Percentiles rank a stretch among this genome's conserved stretches.
Evolutionary conservation across 2,888 invertebrate species (phyloP).

Genomic region (Horisme vitalbata): DNA sequence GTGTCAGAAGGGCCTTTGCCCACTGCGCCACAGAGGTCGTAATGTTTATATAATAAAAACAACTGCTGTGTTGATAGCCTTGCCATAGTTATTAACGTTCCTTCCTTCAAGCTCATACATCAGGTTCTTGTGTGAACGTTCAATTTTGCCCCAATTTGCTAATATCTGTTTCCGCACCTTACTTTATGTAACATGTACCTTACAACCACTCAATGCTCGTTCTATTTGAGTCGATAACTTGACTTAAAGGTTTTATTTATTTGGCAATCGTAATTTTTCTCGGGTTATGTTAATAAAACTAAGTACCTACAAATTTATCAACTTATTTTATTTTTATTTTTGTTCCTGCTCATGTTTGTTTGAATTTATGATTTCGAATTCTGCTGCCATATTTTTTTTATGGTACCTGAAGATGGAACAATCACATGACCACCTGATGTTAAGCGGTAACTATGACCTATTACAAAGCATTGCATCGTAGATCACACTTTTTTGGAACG

Average conservation of each 20-base stretch:
- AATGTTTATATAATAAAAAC: not conserved
- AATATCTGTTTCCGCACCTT: conserved; percentile 56
- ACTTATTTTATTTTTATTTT: too few species aligned
- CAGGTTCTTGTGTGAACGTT: conserved; percentile 44
- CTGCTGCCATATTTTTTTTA: too few species aligned
- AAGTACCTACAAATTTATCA: too few species aligned
- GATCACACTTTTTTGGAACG: too few species aligned
- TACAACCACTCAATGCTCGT: conserved; percentile 22
- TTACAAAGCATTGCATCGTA: too few species aligned
- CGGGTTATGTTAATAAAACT: conserved; percentile 9
- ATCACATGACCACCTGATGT: too few species aligned
- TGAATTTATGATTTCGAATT: too few species aligned
- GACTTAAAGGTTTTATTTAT: conserved; percentile 12
- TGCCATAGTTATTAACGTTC: conserved; percentile 16
- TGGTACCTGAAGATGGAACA: too few species aligned
- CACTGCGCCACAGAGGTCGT: too few species aligned
- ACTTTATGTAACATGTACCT: conserved; percentile 43
- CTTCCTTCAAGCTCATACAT: conserved; percentile 33
- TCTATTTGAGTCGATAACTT: conserved; percentile 18
- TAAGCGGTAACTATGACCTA: too few species aligned
- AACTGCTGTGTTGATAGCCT: conserved; percentile 10
- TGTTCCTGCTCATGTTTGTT: too few species aligned
- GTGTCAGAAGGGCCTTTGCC: too few species aligned
- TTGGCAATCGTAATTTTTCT: conserved; percentile 10
- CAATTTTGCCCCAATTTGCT: conserved; percentile 61